phyloP scores from a whole-genome alignment of 2,113 vertebrate species.

The Hippocampus barbouri region DNA sequence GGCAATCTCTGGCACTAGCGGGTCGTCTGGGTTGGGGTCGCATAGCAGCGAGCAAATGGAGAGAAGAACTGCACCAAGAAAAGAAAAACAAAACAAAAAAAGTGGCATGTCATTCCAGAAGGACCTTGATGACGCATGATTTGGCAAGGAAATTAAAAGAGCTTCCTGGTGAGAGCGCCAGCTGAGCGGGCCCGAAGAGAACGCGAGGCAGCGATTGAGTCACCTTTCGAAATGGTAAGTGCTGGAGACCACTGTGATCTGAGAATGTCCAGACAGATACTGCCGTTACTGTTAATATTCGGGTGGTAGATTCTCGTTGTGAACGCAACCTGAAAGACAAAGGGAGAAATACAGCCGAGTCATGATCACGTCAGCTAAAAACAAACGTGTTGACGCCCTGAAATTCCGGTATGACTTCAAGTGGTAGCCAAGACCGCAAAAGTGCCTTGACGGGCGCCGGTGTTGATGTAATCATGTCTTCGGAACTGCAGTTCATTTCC shows the following conservation, averaged over 20 bases:
- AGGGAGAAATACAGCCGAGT: not conserved
- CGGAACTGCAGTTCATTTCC: too few relatives aligned
- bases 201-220: not conserved
- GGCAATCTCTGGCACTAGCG: constrained; percentile 79
- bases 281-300: constrained; percentile 82
- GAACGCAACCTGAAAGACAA: constrained; percentile 70
- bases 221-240: constrained; percentile 80
- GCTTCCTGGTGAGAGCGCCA: not conserved
- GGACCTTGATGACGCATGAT: not conserved
- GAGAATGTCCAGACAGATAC: constrained; percentile 80
- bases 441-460: too few relatives aligned
- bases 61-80: constrained; percentile 68
- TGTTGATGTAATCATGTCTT: too few relatives aligned
- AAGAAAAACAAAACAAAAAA: not conserved
- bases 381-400: not conserved
- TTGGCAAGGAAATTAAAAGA: not conserved
- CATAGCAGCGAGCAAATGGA: constrained; percentile 81
- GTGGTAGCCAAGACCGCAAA: not conserved
- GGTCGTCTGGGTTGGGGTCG: constrained; percentile 79
- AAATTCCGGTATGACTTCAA: constrained; percentile 23
- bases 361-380: constrained; percentile 7
- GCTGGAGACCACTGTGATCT: constrained; percentile 80
- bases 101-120: not conserved
- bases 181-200: not conserved
- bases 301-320: constrained; percentile 80